Percentiles rank a stretch among this genome's conserved stretches.
phyloP scores from a whole-genome alignment of 1,140 invertebrate species.

The Eulimnadia texana region DNA sequence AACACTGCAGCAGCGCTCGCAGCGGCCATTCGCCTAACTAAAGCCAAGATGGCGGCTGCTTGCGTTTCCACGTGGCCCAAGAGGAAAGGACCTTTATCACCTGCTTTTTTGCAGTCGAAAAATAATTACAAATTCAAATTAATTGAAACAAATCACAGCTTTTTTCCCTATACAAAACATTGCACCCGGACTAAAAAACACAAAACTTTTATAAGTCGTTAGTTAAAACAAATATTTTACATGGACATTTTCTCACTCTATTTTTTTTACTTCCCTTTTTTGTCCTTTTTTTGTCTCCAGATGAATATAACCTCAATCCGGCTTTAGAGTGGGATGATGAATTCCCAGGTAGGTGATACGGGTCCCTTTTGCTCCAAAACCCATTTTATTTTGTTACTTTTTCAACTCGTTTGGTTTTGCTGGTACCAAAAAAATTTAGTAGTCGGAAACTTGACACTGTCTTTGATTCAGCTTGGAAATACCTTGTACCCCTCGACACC shows the following conservation, averaged over 20 bases:
- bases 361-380: slow-evolving; percentile 17
- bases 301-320: slow-evolving; percentile 97
- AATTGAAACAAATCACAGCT: background rate
- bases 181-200: background rate
- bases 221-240: no score
- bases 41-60: background rate
- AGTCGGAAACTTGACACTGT: no score
- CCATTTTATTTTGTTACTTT: slow-evolving; percentile 16
- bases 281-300: slow-evolving; percentile 64
- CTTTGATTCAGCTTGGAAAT: no score
- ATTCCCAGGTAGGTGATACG: slow-evolving; percentile 82
- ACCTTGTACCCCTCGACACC: no score
- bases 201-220: no score
- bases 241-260: slow-evolving; percentile 10
- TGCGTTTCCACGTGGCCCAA: background rate
- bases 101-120: background rate
- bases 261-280: slow-evolving; percentile 22
- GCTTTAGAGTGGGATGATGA: slow-evolving; percentile 99
- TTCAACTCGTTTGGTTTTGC: no score
- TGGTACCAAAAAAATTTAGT: no score
- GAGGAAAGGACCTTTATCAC: background rate
- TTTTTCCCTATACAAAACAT: background rate
- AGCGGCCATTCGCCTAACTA: background rate
- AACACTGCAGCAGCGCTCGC: background rate
- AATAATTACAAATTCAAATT: background rate